phyloP scores from a whole-genome alignment of 1,140 invertebrate species.

The Ruditapes philippinarum region DNA sequence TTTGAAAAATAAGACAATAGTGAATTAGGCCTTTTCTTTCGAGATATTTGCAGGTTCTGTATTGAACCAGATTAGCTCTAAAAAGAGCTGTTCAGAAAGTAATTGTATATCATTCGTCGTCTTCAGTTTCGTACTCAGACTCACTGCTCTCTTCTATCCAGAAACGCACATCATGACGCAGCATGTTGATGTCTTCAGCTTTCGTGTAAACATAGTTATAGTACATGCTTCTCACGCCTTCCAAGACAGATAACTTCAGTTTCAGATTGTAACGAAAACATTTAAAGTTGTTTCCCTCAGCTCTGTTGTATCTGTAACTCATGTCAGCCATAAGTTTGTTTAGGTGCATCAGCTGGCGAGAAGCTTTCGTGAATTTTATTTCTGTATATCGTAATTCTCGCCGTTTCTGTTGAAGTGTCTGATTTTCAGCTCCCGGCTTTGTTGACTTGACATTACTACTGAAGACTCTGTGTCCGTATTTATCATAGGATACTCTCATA shows the following conservation, averaged over 20 bases:
- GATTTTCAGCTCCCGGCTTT: background rate
- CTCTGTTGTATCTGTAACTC: background rate
- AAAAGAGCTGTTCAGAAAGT: constrained; percentile 21
- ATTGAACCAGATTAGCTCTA: constrained; percentile 24
- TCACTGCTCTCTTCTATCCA: constrained; percentile 29
- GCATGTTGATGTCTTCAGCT: constrained; percentile 5
- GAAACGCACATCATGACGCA: background rate
- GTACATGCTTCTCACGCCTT: constrained; percentile 25
- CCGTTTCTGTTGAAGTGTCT: background rate
- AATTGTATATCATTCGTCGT: background rate
- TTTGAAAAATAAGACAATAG: background rate
- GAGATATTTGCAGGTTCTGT: constrained; percentile 6
- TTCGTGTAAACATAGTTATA: constrained; percentile 1
- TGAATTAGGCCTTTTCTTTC: background rate
- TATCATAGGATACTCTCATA: background rate
- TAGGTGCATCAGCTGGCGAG: background rate
- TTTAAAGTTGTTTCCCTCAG: background rate
- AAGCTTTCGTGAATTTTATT: constrained; percentile 4
- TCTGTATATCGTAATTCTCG: constrained; percentile 11
- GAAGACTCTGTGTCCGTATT: background rate
- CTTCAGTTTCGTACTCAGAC: constrained; percentile 29
- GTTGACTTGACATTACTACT: background rate
- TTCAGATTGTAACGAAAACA: constrained; percentile 4
- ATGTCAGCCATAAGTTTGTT: background rate
- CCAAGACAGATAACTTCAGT: constrained; percentile 35